A percentile compares a stretch with the other conserved stretches of the same genome.
These are phyloP conservation scores for Acromyrmex heyeri DNA, from an alignment of 1,140 invertebrate species.

Conservation along the genomic window DNA sequence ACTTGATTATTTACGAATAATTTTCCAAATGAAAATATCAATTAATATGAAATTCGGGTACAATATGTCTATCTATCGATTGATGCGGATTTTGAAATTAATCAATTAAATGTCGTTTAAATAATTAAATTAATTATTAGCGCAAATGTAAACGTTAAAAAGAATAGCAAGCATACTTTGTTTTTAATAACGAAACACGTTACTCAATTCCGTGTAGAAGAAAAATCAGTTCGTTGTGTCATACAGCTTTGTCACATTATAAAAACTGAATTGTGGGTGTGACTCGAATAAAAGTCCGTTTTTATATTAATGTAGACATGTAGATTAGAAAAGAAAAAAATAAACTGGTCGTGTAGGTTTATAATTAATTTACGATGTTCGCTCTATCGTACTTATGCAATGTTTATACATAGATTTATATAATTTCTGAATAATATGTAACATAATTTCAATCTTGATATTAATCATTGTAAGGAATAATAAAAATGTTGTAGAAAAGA, in stretches of 20 bases:
- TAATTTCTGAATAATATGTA: background rate
- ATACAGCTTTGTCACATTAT: background rate
- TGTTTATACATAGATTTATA: background rate
- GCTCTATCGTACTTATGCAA: background rate
- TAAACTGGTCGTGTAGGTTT: conserved; percentile 19
- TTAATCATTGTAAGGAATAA: background rate
- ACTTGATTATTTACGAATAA: conserved; percentile 29
- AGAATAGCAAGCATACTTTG: background rate
- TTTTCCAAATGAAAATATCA: background rate
- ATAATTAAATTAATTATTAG: conserved; percentile 20
- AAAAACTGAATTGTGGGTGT: conserved; percentile 47
- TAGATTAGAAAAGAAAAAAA: conserved; percentile 56
- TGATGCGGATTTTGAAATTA: background rate
- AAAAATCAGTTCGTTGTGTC: background rate
- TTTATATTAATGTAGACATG: conserved; percentile 22
- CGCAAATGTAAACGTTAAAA: background rate
- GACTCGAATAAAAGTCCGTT: conserved; percentile 16
- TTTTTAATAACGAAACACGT: conserved; percentile 31
- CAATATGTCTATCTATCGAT: background rate
- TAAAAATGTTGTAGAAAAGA: background rate
- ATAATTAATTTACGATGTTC: conserved; percentile 2
- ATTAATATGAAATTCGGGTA: conserved; percentile 2
- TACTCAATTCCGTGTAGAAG: background rate
- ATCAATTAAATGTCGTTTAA: background rate
- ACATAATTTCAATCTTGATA: conserved; percentile 1